Conservation (phyloP, 2,888 invertebrate species). For the Plebejus argus region DNA sequence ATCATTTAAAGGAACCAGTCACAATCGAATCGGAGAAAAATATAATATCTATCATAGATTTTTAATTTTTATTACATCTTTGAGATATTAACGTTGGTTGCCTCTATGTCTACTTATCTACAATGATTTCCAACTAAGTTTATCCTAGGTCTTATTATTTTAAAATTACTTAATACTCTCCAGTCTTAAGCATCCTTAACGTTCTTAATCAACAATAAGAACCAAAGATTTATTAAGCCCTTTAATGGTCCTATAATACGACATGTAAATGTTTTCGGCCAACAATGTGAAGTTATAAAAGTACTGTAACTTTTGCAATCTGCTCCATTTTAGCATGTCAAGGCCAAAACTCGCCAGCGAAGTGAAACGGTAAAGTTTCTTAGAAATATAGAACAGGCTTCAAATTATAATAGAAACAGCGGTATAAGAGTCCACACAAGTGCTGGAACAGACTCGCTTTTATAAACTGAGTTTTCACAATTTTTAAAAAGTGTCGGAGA, state of each 20-base stretch:
- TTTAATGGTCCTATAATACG: background rate
- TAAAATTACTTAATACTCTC: background rate
- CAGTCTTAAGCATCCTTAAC: background rate
- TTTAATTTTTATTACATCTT: too few relatives aligned
- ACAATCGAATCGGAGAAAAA: background rate
- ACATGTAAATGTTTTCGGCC: slow-evolving; percentile 2
- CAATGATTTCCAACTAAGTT: too few relatives aligned
- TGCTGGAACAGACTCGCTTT: slow-evolving; percentile 6
- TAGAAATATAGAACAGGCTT: slow-evolving; percentile 26
- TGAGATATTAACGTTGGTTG: too few relatives aligned
- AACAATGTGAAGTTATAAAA: slow-evolving; percentile 35
- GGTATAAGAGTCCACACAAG: background rate
- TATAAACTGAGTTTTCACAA: background rate
- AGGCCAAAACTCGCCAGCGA: background rate
- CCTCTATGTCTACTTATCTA: too few relatives aligned
- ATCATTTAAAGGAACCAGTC: background rate
- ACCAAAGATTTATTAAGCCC: background rate
- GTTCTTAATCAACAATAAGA: background rate
- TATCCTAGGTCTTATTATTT: too few relatives aligned
- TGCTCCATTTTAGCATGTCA: slow-evolving; percentile 18
- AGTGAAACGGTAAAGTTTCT: slow-evolving; percentile 3
- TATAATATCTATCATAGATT: too few relatives aligned
- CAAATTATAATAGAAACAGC: slow-evolving; percentile 21
- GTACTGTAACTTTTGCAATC: slow-evolving; percentile 9
- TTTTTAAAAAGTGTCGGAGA: background rate